A percentile compares a stretch with the other conserved stretches of the same genome.
These are phyloP conservation scores for Pluvialis apricaria DNA, from an alignment of 2,113 vertebrate species.

Conservation along the genomic window DNA sequence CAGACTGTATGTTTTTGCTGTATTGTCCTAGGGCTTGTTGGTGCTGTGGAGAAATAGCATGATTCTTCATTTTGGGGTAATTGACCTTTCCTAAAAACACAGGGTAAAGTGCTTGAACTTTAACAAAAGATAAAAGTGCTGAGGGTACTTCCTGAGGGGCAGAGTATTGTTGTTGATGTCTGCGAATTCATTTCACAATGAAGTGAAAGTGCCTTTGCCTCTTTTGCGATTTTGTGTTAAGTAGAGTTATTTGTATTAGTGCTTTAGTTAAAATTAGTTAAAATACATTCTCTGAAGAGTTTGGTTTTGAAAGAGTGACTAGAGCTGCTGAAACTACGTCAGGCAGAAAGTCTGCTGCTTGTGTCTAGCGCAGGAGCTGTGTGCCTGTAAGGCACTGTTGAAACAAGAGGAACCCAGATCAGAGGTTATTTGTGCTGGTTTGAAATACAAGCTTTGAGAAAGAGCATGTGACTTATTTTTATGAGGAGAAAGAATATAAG, in stretches of 20 bases:
- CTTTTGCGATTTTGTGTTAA: background rate
- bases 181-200: background rate
- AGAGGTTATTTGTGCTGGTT: background rate
- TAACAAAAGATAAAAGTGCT: background rate
- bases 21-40: background rate
- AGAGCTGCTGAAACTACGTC: background rate
- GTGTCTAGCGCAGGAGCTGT: background rate
- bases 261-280: background rate
- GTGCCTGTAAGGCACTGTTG: background rate
- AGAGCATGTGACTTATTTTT: background rate
- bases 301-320: background rate
- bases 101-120: background rate
- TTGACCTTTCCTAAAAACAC: background rate
- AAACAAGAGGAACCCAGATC: background rate
- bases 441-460: background rate
- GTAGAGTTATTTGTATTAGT: background rate
- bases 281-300: background rate
- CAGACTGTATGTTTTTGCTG: background rate
- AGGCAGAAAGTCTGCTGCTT: background rate
- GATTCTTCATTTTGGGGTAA: background rate
- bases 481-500: background rate
- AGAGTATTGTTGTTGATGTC: background rate
- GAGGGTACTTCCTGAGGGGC: background rate
- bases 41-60: background rate
- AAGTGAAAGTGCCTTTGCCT: background rate